Conservation (phyloP, 2,113 vertebrate species). For the Bothrops jararaca region DNA sequence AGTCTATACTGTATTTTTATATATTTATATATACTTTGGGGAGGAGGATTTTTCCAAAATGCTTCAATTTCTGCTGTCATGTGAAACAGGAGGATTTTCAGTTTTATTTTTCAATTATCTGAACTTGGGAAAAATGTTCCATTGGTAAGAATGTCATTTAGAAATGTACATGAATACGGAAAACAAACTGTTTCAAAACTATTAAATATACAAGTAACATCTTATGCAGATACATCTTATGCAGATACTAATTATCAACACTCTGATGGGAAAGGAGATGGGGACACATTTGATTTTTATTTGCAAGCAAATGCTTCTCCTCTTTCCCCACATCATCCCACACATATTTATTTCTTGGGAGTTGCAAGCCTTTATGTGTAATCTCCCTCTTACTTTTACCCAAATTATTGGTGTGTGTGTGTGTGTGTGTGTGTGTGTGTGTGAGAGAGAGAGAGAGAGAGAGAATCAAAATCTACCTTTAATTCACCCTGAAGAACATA, state of each 20-base stretch:
- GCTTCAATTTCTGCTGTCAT: not conserved
- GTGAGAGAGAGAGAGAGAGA: not conserved
- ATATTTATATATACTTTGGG: not conserved
- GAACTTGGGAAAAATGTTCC: not conserved
- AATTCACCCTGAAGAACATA: conserved; percentile 38
- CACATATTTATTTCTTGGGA: no score
- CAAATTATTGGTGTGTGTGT: not conserved
- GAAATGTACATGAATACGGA: not conserved
- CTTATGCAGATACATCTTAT: not conserved
- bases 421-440: not conserved
- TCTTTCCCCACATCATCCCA: not conserved
- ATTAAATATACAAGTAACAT: not conserved
- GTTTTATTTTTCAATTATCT: not conserved
- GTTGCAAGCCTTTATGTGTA: not conserved
- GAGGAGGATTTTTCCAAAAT: not conserved
- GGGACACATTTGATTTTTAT: not conserved
- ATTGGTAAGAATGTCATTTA: not conserved
- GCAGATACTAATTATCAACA: not conserved
- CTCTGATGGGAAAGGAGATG: not conserved
- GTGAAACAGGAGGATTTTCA: not conserved
- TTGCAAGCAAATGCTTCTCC: not conserved
- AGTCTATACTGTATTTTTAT: not conserved
- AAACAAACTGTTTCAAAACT: not conserved
- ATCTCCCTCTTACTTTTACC: not conserved
- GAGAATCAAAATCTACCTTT: not conserved